phyloP scores from a whole-genome alignment of 2,888 invertebrate genomes.

The Cremastinae sp. region DNA sequence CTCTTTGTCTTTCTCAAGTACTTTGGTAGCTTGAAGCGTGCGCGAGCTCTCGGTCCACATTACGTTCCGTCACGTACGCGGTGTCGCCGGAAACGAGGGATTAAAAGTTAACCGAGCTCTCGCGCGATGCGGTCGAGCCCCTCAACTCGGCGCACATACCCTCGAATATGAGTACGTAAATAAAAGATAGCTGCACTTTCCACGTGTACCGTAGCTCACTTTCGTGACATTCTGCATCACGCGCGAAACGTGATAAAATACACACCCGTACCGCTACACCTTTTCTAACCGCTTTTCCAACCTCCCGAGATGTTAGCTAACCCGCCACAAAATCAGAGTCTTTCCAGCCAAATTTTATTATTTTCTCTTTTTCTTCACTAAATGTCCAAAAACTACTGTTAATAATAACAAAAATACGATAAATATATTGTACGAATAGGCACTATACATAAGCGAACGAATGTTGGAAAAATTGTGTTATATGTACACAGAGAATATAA shows the following conservation, averaged over 20 bases:
- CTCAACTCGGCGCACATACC: background rate
- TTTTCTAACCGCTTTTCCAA: background rate
- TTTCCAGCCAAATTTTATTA: constrained; percentile 32
- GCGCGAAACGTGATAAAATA: background rate
- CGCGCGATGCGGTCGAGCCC: constrained; percentile 48
- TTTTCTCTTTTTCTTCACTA: no score
- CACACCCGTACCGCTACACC: background rate
- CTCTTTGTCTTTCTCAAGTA: constrained; percentile 11
- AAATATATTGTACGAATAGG: no score
- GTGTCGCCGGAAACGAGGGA: constrained; percentile 64
- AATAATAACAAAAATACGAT: no score
- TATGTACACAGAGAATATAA: no score
- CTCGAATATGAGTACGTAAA: constrained; percentile 3
- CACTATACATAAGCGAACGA: no score
- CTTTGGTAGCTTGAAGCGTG: constrained; percentile 43
- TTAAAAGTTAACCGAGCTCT: constrained; percentile 65
- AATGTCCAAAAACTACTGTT: no score
- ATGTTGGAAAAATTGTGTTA: no score
- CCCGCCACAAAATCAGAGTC: constrained; percentile 26
- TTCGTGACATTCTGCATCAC: constrained; percentile 22
- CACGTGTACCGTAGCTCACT: constrained; percentile 15
- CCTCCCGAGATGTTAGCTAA: constrained; percentile 21
- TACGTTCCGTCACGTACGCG: constrained; percentile 58
- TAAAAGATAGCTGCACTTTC: constrained; percentile 22
- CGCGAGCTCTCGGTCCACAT: constrained; percentile 58